Percentiles rank a stretch among this genome's conserved stretches.
phyloP scores from a whole-genome alignment of 2,113 vertebrate genomes.

The Etia nguti region DNA sequence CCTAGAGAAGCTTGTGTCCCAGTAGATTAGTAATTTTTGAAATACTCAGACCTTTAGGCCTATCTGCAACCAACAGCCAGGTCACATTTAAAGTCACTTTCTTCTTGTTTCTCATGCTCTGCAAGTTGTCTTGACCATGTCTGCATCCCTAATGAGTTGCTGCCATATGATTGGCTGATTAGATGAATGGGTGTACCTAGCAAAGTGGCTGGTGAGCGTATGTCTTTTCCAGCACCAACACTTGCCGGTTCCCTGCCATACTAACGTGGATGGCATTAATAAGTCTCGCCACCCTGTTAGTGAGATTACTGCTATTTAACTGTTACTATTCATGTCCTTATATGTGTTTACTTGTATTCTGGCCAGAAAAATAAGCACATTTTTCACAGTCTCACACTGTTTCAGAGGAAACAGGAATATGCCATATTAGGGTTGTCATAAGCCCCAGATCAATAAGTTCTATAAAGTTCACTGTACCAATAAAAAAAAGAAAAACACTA shows the following conservation, averaged over 20 bases:
- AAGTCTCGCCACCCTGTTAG: not conserved
- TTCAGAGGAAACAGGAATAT: not conserved
- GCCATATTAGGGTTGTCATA: not conserved
- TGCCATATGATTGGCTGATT: not conserved
- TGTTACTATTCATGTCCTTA: not conserved
- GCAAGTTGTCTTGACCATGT: not conserved
- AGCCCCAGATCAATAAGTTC: not conserved
- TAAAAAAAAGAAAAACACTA: not conserved
- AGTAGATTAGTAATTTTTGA: not conserved
- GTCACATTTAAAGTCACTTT: not conserved
- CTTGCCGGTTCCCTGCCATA: not conserved
- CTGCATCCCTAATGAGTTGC: not conserved
- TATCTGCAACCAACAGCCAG: not conserved
- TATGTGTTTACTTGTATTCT: not conserved
- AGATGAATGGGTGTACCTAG: not conserved
- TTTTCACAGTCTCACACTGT: not conserved
- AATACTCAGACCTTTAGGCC: not conserved
- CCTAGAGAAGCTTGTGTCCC: not conserved
- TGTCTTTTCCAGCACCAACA: not conserved
- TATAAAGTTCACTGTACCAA: not conserved
- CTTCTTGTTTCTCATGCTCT: not conserved
- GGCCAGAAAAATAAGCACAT: not conserved
- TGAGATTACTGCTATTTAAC: not conserved
- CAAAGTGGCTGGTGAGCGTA: not conserved
- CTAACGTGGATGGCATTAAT: not conserved